A percentile compares a stretch with the other conserved stretches of the same genome.
These are phyloP conservation scores for silkworm (Bombyx mori) DNA, from an alignment of 1,140 invertebrate genomes.

Conservation along the genomic window ASM3026992v2 NC_085114.1:10001001-10001500, in stretches of 20 bases:
- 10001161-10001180: no score
- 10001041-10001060: conserved; percentile 99
- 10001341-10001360: no score
- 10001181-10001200: conserved; percentile 83
- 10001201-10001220: conserved; percentile 98
- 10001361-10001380: no score
- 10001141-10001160: neutral
- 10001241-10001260: conserved; percentile 99
- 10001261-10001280: conserved; percentile 90
- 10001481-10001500: no score
- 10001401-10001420: no score
- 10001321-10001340: no score
- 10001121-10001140: conserved; percentile 7
- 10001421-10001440: no score
- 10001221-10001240: conserved; percentile 95
- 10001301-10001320: no score
- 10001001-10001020: conserved; percentile 91
- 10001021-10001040: conserved; percentile 99
- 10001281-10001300: no score
- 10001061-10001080: conserved; percentile 93
- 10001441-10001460: no score
- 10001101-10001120: conserved; percentile 95
- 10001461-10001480: no score
- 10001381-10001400: no score
- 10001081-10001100: conserved; percentile 98